These are phyloP conservation scores for Falcunculus frontatus DNA, from an alignment of 2,113 vertebrate genomes.

Conservation along the genomic window DNA sequence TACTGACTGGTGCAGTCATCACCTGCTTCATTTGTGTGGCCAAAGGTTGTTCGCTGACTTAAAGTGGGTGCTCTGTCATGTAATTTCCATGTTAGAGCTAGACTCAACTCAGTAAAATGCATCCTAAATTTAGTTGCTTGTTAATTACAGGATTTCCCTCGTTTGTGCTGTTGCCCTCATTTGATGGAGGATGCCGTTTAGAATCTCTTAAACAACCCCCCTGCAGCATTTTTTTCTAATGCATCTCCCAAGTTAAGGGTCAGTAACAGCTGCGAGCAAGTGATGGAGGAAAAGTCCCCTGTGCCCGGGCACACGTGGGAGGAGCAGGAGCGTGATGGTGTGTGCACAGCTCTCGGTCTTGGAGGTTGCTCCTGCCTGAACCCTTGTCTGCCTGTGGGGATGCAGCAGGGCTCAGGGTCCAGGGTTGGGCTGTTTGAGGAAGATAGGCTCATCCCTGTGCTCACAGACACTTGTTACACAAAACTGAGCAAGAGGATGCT, in stretches of 20 bases:
- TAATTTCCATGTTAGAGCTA: neutral
- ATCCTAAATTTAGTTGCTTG: neutral
- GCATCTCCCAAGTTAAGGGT: neutral
- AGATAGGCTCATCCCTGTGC: neutral
- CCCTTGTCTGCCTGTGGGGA: neutral
- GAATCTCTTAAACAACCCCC: neutral
- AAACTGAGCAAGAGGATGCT: neutral
- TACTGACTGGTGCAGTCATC: neutral
- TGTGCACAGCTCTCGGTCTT: accelerated
- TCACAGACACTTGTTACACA: neutral
- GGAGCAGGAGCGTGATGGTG: accelerated
- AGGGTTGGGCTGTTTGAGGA: neutral
- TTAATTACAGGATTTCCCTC: neutral
- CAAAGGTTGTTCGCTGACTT: neutral
- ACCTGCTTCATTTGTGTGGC: neutral
- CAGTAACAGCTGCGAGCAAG: neutral
- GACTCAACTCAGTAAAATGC: neutral
- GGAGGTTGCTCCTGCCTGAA: neutral
- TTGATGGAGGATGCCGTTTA: neutral
- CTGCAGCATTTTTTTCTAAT: neutral
- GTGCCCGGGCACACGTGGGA: accelerated
- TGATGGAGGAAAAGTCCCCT: accelerated
- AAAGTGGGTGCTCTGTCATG: neutral
- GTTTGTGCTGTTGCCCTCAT: neutral
- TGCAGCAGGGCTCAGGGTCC: neutral